Base-by-base conservation (phyloP, 2,888 invertebrate genomes). In the Eupeodes luniger region DNA sequence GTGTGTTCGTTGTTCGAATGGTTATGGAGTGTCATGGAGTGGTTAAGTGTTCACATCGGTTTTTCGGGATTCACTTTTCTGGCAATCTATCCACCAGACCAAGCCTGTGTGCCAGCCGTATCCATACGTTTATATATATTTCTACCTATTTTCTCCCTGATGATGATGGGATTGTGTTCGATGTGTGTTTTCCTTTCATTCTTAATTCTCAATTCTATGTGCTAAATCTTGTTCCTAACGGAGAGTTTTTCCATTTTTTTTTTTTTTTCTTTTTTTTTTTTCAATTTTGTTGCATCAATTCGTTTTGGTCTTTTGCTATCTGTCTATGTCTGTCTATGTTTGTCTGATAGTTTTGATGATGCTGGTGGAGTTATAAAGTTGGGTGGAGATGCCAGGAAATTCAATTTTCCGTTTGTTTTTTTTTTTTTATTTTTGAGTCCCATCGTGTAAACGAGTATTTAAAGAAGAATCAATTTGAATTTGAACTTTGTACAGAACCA, bases 171-270 rank as follows among this genome's bases (percentile, higher is more conserved):
- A 14, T 36, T 34, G 12, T 61, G 53, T 59, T 67, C 36, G 40
- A 55, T 53, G 47, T 66, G 66, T 66, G 66, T 84, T 61, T 79
- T 84, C 47, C 53, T 77, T 81, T 70, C 40, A 19, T 69, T 51
- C 59, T 7, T 47, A 53, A 36, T 49, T 64, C 27, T 49, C 57
- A 51, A n/a, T 40, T 16, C 2, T 10, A 51, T 83, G 66, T 85
- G 80, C 80, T 80, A 66, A 85, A 85, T 85, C 85, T 85, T 81
- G 81, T 81, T 85, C 57, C 81, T 85, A 81, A 81, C 81, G 85
- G 81, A 57, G 69, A 69, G 79, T 79, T 79, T 62, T 75, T 84
- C 47, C 19, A 57, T 75, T 67, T 66, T 36, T 49, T 34, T 44
- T 44, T n/a, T 40, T 53, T 67, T 66, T 36, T 49, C 16, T 44